Conservation (phyloP, 2,888 invertebrate species). For the Dicyrtomina minuta region DNA sequence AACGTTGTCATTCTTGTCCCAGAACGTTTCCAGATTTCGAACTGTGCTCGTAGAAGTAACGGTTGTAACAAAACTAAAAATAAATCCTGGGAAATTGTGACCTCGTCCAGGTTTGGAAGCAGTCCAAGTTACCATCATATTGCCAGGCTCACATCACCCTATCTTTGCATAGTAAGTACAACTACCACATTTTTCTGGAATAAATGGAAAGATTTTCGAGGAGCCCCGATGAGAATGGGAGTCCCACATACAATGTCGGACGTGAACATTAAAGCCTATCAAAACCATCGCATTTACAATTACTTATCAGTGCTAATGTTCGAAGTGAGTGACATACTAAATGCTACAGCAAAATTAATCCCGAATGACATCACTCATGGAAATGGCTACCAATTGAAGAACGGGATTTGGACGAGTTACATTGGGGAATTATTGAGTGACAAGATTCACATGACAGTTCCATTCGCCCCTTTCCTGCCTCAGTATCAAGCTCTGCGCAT, state of each 20-base stretch:
- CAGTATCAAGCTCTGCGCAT: neutral
- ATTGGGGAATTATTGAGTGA: neutral
- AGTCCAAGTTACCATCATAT: neutral
- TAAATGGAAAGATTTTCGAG: constrained; percentile 11
- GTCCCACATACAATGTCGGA: neutral
- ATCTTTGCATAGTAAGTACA: neutral
- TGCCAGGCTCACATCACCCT: no score
- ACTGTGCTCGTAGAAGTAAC: no score
- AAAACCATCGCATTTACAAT: no score
- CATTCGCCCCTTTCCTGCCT: neutral
- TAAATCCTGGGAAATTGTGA: neutral
- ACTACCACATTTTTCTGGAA: neutral
- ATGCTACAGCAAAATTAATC: neutral
- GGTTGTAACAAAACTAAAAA: no score
- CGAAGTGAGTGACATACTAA: neutral
- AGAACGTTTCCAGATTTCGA: no score
- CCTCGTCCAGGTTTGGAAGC: no score
- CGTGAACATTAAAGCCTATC: neutral
- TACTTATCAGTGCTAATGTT: neutral
- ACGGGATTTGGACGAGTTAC: constrained; percentile 13
- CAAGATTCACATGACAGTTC: neutral
- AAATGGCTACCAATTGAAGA: neutral
- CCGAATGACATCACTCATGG: neutral
- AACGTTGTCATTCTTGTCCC: neutral
- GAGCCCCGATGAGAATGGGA: neutral